phyloP scores from a whole-genome alignment of 1,140 invertebrate species.

The Paracyclopina nana region DNA sequence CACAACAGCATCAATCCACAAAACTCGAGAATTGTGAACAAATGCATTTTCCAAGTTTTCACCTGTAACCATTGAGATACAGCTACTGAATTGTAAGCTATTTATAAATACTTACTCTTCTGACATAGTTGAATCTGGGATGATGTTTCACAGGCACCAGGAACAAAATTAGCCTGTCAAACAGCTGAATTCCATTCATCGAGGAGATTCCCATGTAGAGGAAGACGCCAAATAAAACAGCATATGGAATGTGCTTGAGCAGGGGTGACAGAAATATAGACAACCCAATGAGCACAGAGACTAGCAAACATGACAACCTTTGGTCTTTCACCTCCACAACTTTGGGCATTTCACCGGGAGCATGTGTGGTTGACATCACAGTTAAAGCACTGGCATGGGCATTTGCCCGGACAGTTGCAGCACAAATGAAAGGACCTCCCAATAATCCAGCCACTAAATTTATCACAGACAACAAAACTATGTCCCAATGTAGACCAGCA shows the following conservation, averaged over 20 bases:
- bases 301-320: slow-evolving; percentile 25
- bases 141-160: slow-evolving; percentile 44
- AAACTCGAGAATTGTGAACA: slow-evolving; percentile 67
- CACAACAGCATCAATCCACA: slow-evolving; percentile 52
- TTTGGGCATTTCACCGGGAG: slow-evolving; percentile 81
- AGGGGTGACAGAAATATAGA: slow-evolving; percentile 25
- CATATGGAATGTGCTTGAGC: slow-evolving; percentile 28
- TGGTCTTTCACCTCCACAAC: slow-evolving; percentile 24
- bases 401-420: slow-evolving; percentile 78
- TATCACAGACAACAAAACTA: slow-evolving; percentile 62
- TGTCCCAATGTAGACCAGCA: slow-evolving; percentile 85
- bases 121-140: too few species aligned
- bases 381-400: slow-evolving; percentile 80
- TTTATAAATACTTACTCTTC: neutral
- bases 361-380: slow-evolving; percentile 75
- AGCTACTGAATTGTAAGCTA: slow-evolving; percentile 13
- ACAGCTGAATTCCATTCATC: slow-evolving; percentile 34
- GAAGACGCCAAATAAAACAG: slow-evolving; percentile 43
- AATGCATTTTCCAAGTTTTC: slow-evolving; percentile 71
- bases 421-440: slow-evolving; percentile 83
- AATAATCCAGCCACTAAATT: slow-evolving; percentile 45
- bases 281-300: slow-evolving; percentile 26
- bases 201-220: slow-evolving; percentile 44
- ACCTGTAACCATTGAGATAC: slow-evolving; percentile 39
- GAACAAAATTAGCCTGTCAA: slow-evolving; percentile 35